These are phyloP conservation scores for Palythoa grandis DNA, from an alignment of 92 coral and sea anemone genomes.

Conservation along the genomic window DNA sequence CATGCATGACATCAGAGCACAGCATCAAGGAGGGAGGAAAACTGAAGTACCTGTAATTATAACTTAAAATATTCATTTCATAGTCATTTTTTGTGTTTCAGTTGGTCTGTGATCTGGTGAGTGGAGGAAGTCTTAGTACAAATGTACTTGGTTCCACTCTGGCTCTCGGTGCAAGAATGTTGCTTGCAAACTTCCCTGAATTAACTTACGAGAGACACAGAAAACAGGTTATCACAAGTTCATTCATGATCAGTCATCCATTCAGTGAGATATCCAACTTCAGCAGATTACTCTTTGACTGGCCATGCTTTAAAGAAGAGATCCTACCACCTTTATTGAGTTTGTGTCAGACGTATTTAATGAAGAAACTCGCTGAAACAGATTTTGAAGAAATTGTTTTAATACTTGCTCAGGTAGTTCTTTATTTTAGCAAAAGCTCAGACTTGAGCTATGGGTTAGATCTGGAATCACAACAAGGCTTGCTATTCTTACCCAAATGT, in stretches of 20 bases:
- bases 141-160: constrained; percentile 26
- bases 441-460: constrained; percentile 56
- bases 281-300: constrained; percentile 62
- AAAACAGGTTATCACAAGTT: constrained; percentile 49
- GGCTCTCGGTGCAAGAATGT: constrained; percentile 66
- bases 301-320: constrained; percentile 67
- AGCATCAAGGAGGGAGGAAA: no score
- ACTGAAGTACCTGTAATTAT: no score
- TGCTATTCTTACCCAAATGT: constrained; percentile 74
- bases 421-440: constrained; percentile 30
- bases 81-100: constrained; percentile 14
- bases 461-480: constrained; percentile 48
- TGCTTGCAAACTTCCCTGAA: constrained; percentile 67
- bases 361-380: constrained; percentile 23
- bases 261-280: constrained; percentile 55
- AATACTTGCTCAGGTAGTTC: constrained; percentile 66
- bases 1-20: no score
- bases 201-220: constrained; percentile 56
- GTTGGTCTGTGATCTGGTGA: constrained; percentile 30
- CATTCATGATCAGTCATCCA: constrained; percentile 52
- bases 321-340: constrained; percentile 65
- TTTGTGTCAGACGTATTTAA: constrained; percentile 60
- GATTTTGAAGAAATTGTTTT: constrained; percentile 59
- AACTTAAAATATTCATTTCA: background rate
- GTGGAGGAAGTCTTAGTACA: background rate